Percentiles rank a stretch among this genome's conserved stretches.
These are phyloP conservation scores for Subanguina moxae DNA, from an alignment of 1,140 invertebrate genomes.

Conservation along the genomic window DNA sequence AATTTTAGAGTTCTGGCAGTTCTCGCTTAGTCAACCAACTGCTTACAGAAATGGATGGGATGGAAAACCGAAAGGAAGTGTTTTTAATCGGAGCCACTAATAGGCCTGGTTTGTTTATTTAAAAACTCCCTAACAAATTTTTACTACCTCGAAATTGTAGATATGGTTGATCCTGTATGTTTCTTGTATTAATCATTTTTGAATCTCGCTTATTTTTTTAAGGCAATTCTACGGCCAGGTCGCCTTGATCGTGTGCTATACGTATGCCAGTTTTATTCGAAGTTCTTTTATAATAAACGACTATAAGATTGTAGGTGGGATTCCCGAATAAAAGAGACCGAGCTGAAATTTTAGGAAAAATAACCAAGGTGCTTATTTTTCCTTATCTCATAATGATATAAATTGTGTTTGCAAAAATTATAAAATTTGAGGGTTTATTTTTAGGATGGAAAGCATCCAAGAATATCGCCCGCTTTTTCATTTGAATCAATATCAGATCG, in stretches of 20 bases:
- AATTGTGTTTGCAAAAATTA: background rate
- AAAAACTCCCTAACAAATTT: background rate
- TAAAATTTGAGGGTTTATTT: conserved; percentile 14
- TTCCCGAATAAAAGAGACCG: conserved; percentile 76
- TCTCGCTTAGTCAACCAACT: conserved; percentile 88
- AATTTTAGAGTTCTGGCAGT: conserved; percentile 60
- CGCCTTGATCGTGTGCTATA: conserved; percentile 88
- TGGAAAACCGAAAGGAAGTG: conserved; percentile 78
- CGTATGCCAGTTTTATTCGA: conserved; percentile 65
- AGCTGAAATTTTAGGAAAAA: conserved; percentile 78
- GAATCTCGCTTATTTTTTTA: too few species aligned
- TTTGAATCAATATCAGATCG: background rate
- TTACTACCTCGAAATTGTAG: conserved; percentile 60
- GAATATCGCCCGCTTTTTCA: background rate
- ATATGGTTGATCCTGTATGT: conserved; percentile 80
- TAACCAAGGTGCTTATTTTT: conserved; percentile 73
- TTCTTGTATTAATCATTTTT: too few species aligned
- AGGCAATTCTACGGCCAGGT: conserved; percentile 83
- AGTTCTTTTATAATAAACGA: too few species aligned
- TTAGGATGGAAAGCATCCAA: conserved; percentile 10
- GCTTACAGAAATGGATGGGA: conserved; percentile 96
- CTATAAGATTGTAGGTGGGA: conserved; percentile 61
- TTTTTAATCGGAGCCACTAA: conserved; percentile 94
- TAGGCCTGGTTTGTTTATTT: conserved; percentile 65
- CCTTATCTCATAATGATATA: background rate